Percentiles rank a stretch among this genome's conserved stretches.
These are phyloP conservation scores for Monodelphis domestica DNA, from an alignment of 2,797 vertebrate species.

Conservation along the genomic window DNA sequence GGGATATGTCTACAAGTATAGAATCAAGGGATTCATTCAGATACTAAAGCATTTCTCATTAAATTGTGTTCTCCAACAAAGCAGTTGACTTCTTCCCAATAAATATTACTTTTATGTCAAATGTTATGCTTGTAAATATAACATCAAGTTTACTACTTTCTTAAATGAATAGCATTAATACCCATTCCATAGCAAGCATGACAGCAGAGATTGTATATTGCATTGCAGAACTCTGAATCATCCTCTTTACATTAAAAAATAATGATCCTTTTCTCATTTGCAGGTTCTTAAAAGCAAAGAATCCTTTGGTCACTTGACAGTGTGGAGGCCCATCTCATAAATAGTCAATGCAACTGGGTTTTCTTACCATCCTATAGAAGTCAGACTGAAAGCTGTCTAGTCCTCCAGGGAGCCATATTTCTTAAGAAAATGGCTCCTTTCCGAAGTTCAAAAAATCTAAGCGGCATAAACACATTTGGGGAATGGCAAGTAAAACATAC, in stretches of 20 bases:
- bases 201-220: slow-evolving; percentile 47
- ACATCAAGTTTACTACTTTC: slow-evolving; percentile 22
- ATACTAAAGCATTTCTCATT: slow-evolving; percentile 43
- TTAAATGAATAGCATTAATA: slow-evolving; percentile 48
- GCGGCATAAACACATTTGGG: slow-evolving; percentile 20
- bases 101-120: slow-evolving; percentile 49
- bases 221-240: slow-evolving; percentile 64
- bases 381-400: slow-evolving; percentile 70
- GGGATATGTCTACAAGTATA: neutral
- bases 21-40: neutral
- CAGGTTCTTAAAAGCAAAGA: slow-evolving; percentile 81
- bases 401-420: slow-evolving; percentile 72
- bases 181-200: slow-evolving; percentile 53
- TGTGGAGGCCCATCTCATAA: slow-evolving; percentile 79
- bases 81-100: slow-evolving; percentile 51
- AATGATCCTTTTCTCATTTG: slow-evolving; percentile 81
- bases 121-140: slow-evolving; percentile 42
- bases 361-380: slow-evolving; percentile 77
- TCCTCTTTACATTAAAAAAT: slow-evolving; percentile 83
- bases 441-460: slow-evolving; percentile 62
- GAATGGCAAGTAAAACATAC: slow-evolving; percentile 38
- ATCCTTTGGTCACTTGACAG: slow-evolving; percentile 75
- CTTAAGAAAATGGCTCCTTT: slow-evolving; percentile 69
- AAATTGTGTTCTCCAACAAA: slow-evolving; percentile 55
- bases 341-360: slow-evolving; percentile 81